Evolutionary conservation across 2,797 vertebrate species (phyloP).

Genomic region (Mionectes olivaceus): DNA sequence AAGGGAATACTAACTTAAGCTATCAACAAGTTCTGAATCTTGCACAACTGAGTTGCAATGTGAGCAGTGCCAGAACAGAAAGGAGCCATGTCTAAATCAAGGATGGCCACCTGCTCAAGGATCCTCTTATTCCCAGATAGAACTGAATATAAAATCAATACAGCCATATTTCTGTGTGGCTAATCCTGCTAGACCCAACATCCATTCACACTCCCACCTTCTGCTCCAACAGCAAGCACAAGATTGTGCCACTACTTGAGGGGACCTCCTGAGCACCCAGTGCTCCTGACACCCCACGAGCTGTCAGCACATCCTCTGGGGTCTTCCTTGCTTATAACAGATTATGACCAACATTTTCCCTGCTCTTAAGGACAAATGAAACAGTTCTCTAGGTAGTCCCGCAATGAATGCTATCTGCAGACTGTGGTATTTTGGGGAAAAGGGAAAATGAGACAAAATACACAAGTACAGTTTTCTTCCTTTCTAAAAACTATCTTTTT

Average conservation of each 20-base stretch:
- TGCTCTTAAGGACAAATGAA: constrained; percentile 15
- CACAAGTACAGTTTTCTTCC: background rate
- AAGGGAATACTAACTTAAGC: background rate
- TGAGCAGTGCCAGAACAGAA: background rate
- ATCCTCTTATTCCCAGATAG: background rate
- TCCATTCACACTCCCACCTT: background rate
- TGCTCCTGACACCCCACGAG: fast-evolving
- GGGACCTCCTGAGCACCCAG: background rate
- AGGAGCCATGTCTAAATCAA: background rate
- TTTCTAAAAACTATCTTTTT: background rate
- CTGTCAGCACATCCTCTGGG: background rate
- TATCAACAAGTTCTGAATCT: background rate
- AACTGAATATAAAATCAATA: background rate
- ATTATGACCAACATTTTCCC: background rate
- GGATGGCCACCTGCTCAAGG: background rate
- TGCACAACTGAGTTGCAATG: background rate
- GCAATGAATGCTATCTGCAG: constrained; percentile 40
- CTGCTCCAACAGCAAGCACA: background rate
- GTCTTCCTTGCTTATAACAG: background rate
- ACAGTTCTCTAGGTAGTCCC: background rate
- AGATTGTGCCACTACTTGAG: background rate
- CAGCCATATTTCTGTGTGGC: background rate
- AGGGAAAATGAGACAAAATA: constrained; percentile 35
- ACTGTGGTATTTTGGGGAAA: constrained; percentile 14
- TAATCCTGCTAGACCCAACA: background rate